A percentile compares a stretch with the other conserved stretches of the same genome.
phyloP scores from a whole-genome alignment of 2,113 vertebrate species.

The Acinonyx jubatus region DNA sequence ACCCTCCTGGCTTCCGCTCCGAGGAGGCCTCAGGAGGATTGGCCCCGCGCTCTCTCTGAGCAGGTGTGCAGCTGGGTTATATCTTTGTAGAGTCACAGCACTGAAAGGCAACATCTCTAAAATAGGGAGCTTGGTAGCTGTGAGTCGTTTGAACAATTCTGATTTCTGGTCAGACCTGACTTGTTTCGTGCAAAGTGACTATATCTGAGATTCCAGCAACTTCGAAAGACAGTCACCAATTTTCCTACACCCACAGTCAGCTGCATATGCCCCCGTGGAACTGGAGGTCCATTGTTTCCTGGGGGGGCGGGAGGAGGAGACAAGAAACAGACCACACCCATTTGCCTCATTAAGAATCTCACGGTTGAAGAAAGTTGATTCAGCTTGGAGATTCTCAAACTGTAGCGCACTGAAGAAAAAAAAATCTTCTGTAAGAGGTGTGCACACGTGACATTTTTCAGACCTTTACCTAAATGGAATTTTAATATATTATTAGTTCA shows the following conservation, averaged over 20 bases:
- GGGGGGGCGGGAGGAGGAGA: background rate
- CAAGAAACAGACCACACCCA: background rate
- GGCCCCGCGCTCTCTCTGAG: background rate
- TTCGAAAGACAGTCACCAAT: background rate
- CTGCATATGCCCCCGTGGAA: background rate
- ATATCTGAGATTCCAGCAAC: background rate
- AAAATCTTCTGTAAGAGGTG: background rate
- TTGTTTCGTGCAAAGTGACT: background rate
- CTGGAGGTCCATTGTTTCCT: background rate
- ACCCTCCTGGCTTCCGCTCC: background rate
- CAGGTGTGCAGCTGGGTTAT: background rate
- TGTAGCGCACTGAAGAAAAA: background rate
- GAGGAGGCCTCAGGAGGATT: background rate
- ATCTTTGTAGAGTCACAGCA: background rate
- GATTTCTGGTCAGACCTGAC: background rate
- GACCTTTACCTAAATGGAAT: constrained; percentile 3
- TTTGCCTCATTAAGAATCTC: background rate
- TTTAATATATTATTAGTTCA: constrained; percentile 44
- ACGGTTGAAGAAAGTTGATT: background rate
- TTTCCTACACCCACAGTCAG: background rate
- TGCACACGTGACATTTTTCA: background rate
- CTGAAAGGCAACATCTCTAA: background rate
- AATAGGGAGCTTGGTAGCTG: background rate
- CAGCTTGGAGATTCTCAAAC: background rate
- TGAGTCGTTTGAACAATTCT: background rate